Base-by-base conservation (phyloP, 2,888 invertebrate species). In the Cantharis rufa region DNA sequence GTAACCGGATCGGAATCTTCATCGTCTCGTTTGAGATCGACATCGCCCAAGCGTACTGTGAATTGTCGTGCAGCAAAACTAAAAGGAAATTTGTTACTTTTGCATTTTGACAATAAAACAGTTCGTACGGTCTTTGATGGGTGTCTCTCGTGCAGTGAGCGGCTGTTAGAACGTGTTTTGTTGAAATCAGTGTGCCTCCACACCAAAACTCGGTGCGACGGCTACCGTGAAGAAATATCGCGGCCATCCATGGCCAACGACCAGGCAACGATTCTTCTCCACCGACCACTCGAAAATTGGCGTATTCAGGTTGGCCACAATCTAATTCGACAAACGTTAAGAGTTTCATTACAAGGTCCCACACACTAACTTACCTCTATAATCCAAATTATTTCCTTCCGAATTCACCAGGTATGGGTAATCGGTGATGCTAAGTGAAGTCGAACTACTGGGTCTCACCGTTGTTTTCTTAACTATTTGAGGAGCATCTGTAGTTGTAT, bases 211-310 rank as follows among this genome's bases (percentile, higher is more conserved):
- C 96, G 0, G 95, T 93, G 24, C 96, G 91, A 83, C 94, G 92
- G 61, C 93, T 92, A 10, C 96, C 96, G 85, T 96, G 96, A 69
- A 97, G 90, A 88, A 95, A 97, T 82, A 97, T 96, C 1, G 97
- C 97, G 0, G 96, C 98, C 94, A 98, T 95, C 98, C 98, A 98
- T 0, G 98, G 98, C 96, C 97, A 97, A 72, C 95, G 92, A 0
- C 97, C 97, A 0, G 95, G 93, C 21, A 93, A 90, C 0, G 96
- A 91, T 86, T 94, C 94, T 73, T 94, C 93, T 4, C 98, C 98
- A 0, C 98, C 98, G 0, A 98, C 98, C 64, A 98, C 96, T 4
- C 98, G 92, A 80, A 95, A 96, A 64, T 94, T 93, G 72, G 94
- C 95, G 84, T 93, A 93, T 89, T 94, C 95, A 80, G 94, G 92